Base-by-base conservation (phyloP, 2,113 vertebrate genomes). In the Pholis gunnellus region DNA sequence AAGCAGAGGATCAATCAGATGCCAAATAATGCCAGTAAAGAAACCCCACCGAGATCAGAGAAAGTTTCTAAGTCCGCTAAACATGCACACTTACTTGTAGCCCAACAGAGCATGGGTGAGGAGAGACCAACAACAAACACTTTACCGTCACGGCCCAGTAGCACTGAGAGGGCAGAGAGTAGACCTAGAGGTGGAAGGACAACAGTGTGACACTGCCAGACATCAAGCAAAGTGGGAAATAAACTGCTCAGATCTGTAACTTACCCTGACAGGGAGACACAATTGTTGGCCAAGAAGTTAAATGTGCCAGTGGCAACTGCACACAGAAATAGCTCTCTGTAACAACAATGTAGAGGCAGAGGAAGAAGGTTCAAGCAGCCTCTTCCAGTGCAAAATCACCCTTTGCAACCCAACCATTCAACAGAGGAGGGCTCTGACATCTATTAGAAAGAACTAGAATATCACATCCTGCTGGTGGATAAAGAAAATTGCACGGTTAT, bases 401-500 rank as follows among this genome's bases (percentile, higher is more conserved):
- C 7, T 29, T 61, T 81, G 17, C 40, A 84, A 57, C 40, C n/a
- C n/a, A 69, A 15, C 60, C 66, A 56, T 36, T 79, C 63, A 82
- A 31, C 52, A 61, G 15, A 42, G 22, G 1, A 77, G 44, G 56
- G 65, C 54, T 81, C 29, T 72, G 65, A 66, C 52, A 79, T 88
- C 13, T 60, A 80, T 81, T 66, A 63, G 36, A 29, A 72, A 60
- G 50, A 25, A 76, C 71, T 29, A 40, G 65, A 84, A 64, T 76
- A 82, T 81, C 40, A 66, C 46, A 38, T 71, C 11, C 60, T 78
- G 46, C 50, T 0, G 9, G 8, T n/a, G 56, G 63, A 78, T 40
- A 40, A 48, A 76, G 29, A 56, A 66, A 18, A 36, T 22, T 36
- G 13, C 14, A 66, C 46, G 59, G 18, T 25, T 83, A 59, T 50